These are phyloP conservation scores for Hepsetus odoe DNA, from an alignment of 2,113 vertebrate species.

Conservation along the genomic window DNA sequence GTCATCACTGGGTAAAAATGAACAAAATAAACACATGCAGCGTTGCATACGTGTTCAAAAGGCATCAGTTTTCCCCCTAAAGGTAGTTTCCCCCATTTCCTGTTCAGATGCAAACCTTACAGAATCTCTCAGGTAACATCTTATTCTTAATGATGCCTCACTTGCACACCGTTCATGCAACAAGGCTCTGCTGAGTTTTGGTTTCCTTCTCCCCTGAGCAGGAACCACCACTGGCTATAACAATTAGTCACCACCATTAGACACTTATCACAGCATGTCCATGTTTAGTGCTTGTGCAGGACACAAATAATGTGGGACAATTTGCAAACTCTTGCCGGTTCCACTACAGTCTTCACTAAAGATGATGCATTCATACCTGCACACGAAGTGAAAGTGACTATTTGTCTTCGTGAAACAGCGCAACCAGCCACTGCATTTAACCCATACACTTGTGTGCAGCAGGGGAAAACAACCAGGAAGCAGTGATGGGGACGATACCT, in stretches of 20 bases:
- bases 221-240: background rate
- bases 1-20: too few relatives aligned
- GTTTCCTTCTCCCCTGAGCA: background rate
- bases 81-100: background rate
- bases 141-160: constrained; percentile 8
- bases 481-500: too few relatives aligned
- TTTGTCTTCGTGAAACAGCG: too few relatives aligned
- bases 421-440: too few relatives aligned
- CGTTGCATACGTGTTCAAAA: too few relatives aligned
- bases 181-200: background rate
- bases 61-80: background rate
- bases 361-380: background rate
- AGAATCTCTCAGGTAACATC: background rate
- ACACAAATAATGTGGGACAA: constrained; percentile 1
- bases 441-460: too few relatives aligned
- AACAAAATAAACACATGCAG: too few relatives aligned
- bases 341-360: background rate
- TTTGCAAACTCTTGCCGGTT: background rate
- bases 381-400: too few relatives aligned
- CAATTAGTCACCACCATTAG: constrained; percentile 15
- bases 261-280: background rate
- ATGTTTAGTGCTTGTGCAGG: background rate
- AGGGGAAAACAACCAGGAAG: too few relatives aligned
- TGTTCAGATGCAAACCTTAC: background rate
- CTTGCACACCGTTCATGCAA: background rate